Evolutionary conservation across 2,888 invertebrate species (phyloP).

Genomic region (Amphiduros pacificus): DNA sequence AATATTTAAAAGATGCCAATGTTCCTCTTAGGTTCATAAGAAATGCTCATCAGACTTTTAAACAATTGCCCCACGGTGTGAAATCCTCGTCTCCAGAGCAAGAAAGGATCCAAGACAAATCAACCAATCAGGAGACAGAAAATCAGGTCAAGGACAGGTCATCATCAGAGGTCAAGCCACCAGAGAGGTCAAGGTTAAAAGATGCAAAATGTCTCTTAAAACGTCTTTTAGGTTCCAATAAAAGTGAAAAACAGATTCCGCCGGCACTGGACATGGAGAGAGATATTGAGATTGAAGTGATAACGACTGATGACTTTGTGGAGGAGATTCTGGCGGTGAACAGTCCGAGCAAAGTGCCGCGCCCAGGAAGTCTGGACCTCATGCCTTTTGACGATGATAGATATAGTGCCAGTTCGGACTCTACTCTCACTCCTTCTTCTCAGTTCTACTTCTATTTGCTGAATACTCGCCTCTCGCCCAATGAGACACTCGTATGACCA

Average conservation of each 20-base stretch:
- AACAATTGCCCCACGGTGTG: constrained; percentile 11
- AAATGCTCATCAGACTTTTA: constrained; percentile 5
- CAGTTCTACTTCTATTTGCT: constrained; percentile 11
- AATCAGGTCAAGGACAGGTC: background rate
- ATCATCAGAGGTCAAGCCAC: no score
- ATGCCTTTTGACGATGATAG: constrained; percentile 4
- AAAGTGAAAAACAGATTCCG: background rate
- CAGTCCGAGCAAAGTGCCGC: constrained; percentile 4
- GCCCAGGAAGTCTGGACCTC: constrained; percentile 11
- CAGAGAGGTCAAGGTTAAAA: no score
- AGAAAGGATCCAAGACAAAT: no score
- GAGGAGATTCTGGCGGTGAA: background rate
- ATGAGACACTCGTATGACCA: constrained; percentile 30
- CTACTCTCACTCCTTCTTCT: constrained; percentile 24
- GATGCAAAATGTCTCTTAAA: no score
- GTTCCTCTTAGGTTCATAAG: constrained; percentile 15
- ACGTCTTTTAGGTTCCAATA: no score
- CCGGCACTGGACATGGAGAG: no score
- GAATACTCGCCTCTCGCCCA: constrained; percentile 24
- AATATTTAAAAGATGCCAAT: constrained; percentile 10
- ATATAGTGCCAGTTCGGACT: constrained; percentile 29
- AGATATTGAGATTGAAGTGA: background rate
- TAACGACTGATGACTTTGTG: background rate
- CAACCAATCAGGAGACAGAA: background rate
- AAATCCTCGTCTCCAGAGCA: no score